Percentiles rank a stretch among this genome's conserved stretches.
Conservation (phyloP, 2,888 invertebrate species). For the Cephus nigrinus region DNA sequence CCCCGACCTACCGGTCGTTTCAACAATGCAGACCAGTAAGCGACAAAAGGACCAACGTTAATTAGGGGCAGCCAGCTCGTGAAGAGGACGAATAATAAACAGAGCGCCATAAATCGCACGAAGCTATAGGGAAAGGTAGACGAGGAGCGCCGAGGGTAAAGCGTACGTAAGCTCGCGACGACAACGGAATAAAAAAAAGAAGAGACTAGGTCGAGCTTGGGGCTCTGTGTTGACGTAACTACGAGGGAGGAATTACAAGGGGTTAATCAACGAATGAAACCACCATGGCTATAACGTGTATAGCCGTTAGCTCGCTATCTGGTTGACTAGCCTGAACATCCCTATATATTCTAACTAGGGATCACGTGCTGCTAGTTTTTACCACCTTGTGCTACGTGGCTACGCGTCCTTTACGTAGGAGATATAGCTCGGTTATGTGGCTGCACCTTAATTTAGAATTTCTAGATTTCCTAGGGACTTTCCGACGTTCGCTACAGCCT, state of each 20-base stretch:
- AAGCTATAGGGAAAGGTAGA: slow-evolving; percentile 9
- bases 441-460: not conserved
- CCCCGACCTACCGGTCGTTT: slow-evolving; percentile 10
- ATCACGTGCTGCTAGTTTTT: not conserved
- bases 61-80: not conserved
- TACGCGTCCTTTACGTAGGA: not conserved
- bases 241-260: slow-evolving; percentile 51
- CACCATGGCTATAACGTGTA: not conserved
- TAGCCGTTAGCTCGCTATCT: not conserved
- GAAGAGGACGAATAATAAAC: not conserved
- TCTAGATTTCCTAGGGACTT: not conserved
- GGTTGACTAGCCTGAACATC: not conserved
- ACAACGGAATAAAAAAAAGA: slow-evolving; percentile 18
- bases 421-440: not conserved
- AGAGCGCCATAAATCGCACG: not conserved
- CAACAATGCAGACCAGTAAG: not conserved
- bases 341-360: not conserved
- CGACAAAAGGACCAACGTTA: not conserved
- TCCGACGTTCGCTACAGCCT: not conserved
- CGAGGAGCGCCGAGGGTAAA: slow-evolving; percentile 5
- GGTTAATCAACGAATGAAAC: slow-evolving; percentile 43
- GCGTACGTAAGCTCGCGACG: slow-evolving; percentile 14
- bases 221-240: slow-evolving; percentile 41
- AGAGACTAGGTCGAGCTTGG: not conserved
- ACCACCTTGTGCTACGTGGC: not conserved